Evolutionary conservation across 2,888 invertebrate genomes (phyloP).

Genomic region (Carpatolechia fugitivella): DNA sequence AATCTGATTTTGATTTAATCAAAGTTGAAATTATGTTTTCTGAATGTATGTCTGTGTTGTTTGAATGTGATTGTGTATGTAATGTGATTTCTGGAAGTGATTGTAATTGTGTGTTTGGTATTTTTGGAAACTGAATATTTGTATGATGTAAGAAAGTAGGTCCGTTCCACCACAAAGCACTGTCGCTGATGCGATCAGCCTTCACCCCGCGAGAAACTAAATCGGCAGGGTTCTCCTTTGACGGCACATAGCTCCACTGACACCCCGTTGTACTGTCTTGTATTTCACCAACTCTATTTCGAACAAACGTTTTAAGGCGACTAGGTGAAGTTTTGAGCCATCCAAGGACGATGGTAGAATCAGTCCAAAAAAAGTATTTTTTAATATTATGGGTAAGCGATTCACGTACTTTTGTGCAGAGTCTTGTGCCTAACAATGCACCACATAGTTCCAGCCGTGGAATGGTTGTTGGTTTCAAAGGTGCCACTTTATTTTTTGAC

Average conservation of each 20-base stretch:
- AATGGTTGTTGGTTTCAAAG: too few relatives aligned
- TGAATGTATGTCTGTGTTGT: background rate
- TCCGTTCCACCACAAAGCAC: conserved; percentile 30
- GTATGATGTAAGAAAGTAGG: conserved; percentile 17
- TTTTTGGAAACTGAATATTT: too few relatives aligned
- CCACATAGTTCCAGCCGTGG: too few relatives aligned
- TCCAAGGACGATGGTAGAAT: conserved; percentile 30
- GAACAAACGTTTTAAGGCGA: conserved; percentile 27
- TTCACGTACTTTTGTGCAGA: too few relatives aligned
- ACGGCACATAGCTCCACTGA: conserved; percentile 30
- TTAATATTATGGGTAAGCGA: too few relatives aligned
- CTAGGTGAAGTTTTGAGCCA: conserved; percentile 24
- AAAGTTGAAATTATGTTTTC: conserved; percentile 5
- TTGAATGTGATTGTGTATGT: background rate
- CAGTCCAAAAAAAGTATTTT: conserved; percentile 32
- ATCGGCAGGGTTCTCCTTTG: conserved; percentile 29
- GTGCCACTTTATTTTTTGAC: too few relatives aligned
- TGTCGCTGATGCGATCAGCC: conserved; percentile 20
- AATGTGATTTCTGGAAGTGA: conserved; percentile 9
- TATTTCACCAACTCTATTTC: conserved; percentile 30
- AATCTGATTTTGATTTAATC: too few relatives aligned
- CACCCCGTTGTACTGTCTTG: conserved; percentile 22
- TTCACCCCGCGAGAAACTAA: conserved; percentile 27
- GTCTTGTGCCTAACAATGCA: too few relatives aligned
- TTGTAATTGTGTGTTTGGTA: too few relatives aligned